A percentile compares a stretch with the other conserved stretches of the same genome.
These are phyloP conservation scores for Oryzias woworae DNA, from an alignment of 2,113 vertebrate species.

Conservation along the genomic window DNA sequence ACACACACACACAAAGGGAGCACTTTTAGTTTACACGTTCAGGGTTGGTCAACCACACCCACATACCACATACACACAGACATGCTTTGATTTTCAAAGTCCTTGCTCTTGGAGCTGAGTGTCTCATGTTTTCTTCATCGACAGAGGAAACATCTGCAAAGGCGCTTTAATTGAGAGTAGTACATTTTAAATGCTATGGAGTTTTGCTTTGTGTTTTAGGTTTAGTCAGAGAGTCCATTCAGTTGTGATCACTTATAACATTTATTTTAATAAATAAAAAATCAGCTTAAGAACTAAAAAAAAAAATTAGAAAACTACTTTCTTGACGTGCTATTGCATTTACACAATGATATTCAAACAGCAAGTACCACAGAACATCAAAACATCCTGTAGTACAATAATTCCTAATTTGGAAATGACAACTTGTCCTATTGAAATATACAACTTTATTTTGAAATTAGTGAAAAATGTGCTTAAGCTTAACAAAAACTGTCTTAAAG, in stretches of 20 bases:
- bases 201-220: slow-evolving; percentile 1
- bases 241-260: too few relatives aligned
- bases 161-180: neutral
- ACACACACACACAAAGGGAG: slow-evolving; percentile 10
- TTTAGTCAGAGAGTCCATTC: neutral
- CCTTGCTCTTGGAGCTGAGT: neutral
- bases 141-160: neutral
- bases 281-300: neutral
- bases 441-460: too few relatives aligned
- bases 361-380: too few relatives aligned
- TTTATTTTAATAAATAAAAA: too few relatives aligned
- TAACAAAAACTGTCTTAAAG: too few relatives aligned
- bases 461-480: slow-evolving; percentile 5
- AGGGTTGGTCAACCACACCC: slow-evolving; percentile 30
- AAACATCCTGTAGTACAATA: neutral
- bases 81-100: neutral
- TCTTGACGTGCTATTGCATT: too few relatives aligned
- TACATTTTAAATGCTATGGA: neutral
- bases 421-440: accelerated
- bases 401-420: neutral
- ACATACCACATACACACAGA: slow-evolving; percentile 25
- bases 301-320: too few relatives aligned
- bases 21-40: slow-evolving; percentile 29
- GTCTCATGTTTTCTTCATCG: neutral
- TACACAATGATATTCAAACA: too few relatives aligned